Percentiles rank a stretch among this genome's conserved stretches.
phyloP scores from a whole-genome alignment of 2,888 invertebrate species.

The Escarpia spicata region DNA sequence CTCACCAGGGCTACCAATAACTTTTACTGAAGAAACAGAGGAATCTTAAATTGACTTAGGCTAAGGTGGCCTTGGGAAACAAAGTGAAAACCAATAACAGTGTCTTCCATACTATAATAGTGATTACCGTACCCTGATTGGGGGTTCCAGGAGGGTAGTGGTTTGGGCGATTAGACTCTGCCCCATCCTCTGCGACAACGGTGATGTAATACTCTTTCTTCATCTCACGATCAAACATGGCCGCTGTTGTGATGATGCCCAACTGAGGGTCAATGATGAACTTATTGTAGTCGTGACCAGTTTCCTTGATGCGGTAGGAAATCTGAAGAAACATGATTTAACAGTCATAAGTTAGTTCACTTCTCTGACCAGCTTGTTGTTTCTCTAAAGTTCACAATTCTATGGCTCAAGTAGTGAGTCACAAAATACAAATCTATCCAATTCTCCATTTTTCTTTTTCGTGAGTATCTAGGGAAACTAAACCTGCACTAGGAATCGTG shows the following conservation, averaged over 20 bases:
- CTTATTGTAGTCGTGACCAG: conserved; percentile 36
- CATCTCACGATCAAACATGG: conserved; percentile 93
- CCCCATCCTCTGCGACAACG: conserved; percentile 95
- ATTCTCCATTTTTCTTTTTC: not conserved
- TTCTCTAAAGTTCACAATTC: no score
- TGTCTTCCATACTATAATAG: not conserved
- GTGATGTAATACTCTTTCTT: conserved; percentile 97
- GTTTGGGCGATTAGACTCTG: conserved; percentile 91
- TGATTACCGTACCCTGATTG: conserved; percentile 79
- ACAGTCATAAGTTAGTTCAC: not conserved
- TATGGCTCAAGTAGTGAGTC: not conserved
- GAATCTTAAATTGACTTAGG: not conserved
- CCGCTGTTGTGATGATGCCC: conserved; percentile 93
- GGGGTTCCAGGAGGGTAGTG: conserved; percentile 83
- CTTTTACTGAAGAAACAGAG: not conserved
- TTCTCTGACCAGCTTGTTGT: no score
- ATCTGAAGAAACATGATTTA: conserved; percentile 33
- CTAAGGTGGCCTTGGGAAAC: not conserved
- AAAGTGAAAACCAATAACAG: not conserved
- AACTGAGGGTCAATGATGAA: conserved; percentile 96
- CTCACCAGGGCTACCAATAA: not conserved
- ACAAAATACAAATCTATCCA: not conserved
- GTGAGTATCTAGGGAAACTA: not conserved
- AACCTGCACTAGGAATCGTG: not conserved
- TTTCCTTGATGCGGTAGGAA: conserved; percentile 40